These are phyloP conservation scores for Idaea straminata DNA, from an alignment of 2,888 invertebrate genomes.

Conservation along the genomic window DNA sequence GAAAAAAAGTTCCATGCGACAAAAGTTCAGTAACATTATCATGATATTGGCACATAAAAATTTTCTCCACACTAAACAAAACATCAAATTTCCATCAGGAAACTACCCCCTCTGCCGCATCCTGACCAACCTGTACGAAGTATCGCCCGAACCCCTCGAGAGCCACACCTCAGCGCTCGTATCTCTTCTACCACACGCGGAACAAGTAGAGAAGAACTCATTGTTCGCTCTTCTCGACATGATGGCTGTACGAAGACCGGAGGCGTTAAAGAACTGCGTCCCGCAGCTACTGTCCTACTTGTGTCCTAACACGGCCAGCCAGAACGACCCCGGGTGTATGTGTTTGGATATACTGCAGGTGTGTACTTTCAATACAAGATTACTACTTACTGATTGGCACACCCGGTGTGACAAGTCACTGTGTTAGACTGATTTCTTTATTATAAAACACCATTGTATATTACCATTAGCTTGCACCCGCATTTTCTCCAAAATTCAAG, in stretches of 20 bases:
- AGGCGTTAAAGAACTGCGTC: slow-evolving; percentile 89
- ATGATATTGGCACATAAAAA: not conserved
- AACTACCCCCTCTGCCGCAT: slow-evolving; percentile 94
- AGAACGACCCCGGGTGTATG: slow-evolving; percentile 68
- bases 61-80: slow-evolving; percentile 5
- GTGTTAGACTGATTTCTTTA: too few relatives aligned
- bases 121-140: slow-evolving; percentile 93
- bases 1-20: too few relatives aligned
- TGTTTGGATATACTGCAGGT: slow-evolving; percentile 72
- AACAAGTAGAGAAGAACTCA: slow-evolving; percentile 91
- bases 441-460: too few relatives aligned
- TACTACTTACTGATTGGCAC: not conserved
- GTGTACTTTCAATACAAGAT: slow-evolving; percentile 7
- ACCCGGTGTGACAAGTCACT: too few relatives aligned
- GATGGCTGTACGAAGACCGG: slow-evolving; percentile 89
- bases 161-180: slow-evolving; percentile 92
- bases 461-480: too few relatives aligned
- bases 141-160: slow-evolving; percentile 91
- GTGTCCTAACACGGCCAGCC: slow-evolving; percentile 59
- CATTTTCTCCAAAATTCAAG: too few relatives aligned
- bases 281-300: slow-evolving; percentile 90
- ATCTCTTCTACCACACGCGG: slow-evolving; percentile 89
- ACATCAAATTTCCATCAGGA: slow-evolving; percentile 71
- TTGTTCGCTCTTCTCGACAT: slow-evolving; percentile 90
- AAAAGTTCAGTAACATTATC: too few relatives aligned